Conservation (phyloP, 2,888 invertebrate species). For the Drepana falcataria region DNA sequence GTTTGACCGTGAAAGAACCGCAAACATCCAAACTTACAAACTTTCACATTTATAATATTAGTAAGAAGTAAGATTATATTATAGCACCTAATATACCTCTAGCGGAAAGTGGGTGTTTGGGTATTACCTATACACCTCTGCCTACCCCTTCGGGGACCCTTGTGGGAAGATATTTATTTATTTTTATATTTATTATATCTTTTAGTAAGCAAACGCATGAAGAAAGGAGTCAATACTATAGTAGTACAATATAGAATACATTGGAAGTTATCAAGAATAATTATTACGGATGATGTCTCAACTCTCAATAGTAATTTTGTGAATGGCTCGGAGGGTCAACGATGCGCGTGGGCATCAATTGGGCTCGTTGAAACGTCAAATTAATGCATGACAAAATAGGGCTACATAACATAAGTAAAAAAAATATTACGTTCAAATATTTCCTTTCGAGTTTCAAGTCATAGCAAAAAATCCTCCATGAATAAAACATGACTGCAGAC, state of each 20-base stretch:
- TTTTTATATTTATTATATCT: too few species aligned
- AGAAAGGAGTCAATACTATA: neutral
- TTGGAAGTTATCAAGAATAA: conserved; percentile 34
- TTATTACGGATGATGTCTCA: conserved; percentile 64
- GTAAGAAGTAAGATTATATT: too few species aligned
- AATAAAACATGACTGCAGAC: neutral
- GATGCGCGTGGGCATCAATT: conserved; percentile 73
- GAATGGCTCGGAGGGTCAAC: conserved; percentile 60
- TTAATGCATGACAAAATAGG: conserved; percentile 45
- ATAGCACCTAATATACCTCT: too few species aligned
- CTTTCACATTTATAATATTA: too few species aligned
- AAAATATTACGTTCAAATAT: neutral
- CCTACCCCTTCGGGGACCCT: too few species aligned
- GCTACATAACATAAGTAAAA: conserved; percentile 26
- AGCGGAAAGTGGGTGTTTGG: too few species aligned
- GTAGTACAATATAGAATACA: neutral
- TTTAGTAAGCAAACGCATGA: neutral
- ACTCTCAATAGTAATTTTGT: conserved; percentile 50
- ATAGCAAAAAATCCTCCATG: neutral
- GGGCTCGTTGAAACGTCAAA: conserved; percentile 62
- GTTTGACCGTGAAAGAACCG: too few species aligned
- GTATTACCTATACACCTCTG: too few species aligned
- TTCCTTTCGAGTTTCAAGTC: neutral
- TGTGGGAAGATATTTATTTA: too few species aligned
- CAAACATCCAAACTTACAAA: too few species aligned